Percentiles rank a stretch among this genome's conserved stretches.
phyloP scores from a whole-genome alignment of 2,888 invertebrate genomes.

The Druceiella hillmani region DNA sequence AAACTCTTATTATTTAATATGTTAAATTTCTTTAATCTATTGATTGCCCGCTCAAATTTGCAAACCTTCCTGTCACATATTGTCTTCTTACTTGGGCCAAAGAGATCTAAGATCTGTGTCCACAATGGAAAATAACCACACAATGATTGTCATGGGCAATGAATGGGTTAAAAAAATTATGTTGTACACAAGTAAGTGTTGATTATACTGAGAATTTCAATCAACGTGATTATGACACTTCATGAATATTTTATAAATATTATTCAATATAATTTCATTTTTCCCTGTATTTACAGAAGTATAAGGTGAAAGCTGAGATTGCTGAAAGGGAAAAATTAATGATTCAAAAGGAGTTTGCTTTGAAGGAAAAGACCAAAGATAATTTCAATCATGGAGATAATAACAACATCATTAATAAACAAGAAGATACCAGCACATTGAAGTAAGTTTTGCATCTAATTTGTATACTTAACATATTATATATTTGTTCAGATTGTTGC shows the following conservation, averaged over 20 bases:
- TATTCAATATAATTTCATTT: slow-evolving; percentile 7
- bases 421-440: slow-evolving; percentile 33
- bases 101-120: too few relatives aligned
- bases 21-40: too few relatives aligned
- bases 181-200: slow-evolving; percentile 4
- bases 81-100: too few relatives aligned
- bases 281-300: slow-evolving; percentile 30
- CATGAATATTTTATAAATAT: too few relatives aligned
- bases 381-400: slow-evolving; percentile 34
- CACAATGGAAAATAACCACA: too few relatives aligned
- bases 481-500: too few relatives aligned
- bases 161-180: slow-evolving; percentile 1
- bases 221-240: too few relatives aligned
- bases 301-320: slow-evolving; percentile 39
- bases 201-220: too few relatives aligned
- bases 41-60: too few relatives aligned
- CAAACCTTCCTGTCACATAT: too few relatives aligned
- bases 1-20: background rate
- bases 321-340: slow-evolving; percentile 38
- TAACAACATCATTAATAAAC: slow-evolving; percentile 39
- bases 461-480: too few relatives aligned
- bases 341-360: slow-evolving; percentile 36
- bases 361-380: slow-evolving; percentile 31
- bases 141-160: too few relatives aligned
- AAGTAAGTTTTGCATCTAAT: slow-evolving; percentile 39